Conservation (phyloP, 1,140 invertebrate genomes). For the Ctenoplectra terminalis region DNA sequence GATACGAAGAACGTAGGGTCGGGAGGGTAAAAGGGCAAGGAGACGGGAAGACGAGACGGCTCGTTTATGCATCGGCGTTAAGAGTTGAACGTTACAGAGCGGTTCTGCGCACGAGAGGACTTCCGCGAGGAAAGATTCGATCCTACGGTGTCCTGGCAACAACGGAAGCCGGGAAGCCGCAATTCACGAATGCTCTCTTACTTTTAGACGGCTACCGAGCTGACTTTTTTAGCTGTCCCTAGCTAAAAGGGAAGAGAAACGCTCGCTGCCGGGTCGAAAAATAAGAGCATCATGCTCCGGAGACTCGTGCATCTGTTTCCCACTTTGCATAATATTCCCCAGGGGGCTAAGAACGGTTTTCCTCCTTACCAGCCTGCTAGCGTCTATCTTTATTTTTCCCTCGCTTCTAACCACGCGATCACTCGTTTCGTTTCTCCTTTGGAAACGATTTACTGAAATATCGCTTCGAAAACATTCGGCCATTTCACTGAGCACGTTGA, state of each 20-base stretch:
- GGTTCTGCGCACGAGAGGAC: not conserved
- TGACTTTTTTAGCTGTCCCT: not conserved
- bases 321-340: slow-evolving; percentile 70
- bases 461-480: not conserved
- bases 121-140: slow-evolving; percentile 34
- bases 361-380: slow-evolving; percentile 6
- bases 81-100: slow-evolving; percentile 37
- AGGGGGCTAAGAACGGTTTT: slow-evolving; percentile 50
- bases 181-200: not conserved
- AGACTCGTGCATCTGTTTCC: slow-evolving; percentile 70
- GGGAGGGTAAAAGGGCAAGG: not conserved
- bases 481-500: not conserved
- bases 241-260: slow-evolving; percentile 43
- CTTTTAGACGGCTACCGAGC: not conserved
- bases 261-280: slow-evolving; percentile 50
- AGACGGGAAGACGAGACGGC: too few relatives aligned
- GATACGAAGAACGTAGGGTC: not conserved
- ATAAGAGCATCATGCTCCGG: slow-evolving; percentile 61
- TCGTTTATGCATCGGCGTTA: slow-evolving; percentile 47
- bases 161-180: slow-evolving; percentile 30
- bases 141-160: slow-evolving; percentile 16
- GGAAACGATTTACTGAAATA: slow-evolving; percentile 12
- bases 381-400: slow-evolving; percentile 44
- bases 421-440: slow-evolving; percentile 10
- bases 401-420: not conserved